Conservation (phyloP, 2,888 invertebrate species). For the Rhamnusium bicolor region DNA sequence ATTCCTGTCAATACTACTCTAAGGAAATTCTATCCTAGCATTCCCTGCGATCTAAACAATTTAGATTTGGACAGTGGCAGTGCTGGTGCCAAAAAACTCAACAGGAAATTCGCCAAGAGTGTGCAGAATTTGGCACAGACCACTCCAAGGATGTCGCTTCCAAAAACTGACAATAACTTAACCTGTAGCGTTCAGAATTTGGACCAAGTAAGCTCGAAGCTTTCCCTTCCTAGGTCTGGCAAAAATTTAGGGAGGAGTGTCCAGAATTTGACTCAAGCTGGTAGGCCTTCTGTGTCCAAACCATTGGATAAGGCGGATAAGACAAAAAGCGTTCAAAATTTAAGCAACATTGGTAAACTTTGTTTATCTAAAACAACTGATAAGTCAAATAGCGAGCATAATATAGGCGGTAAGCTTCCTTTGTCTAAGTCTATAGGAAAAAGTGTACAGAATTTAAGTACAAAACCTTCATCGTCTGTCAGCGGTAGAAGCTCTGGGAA, state of each 20-base stretch:
- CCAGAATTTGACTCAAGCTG: constrained; percentile 6
- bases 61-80: constrained; percentile 60
- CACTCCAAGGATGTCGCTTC: constrained; percentile 7
- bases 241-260: constrained; percentile 37
- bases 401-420: neutral
- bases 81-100: constrained; percentile 43
- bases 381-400: neutral
- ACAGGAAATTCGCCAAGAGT: constrained; percentile 40
- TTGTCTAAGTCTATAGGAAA: neutral
- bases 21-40: constrained; percentile 67
- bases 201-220: constrained; percentile 33
- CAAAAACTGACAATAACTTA: constrained; percentile 11
- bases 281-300: neutral
- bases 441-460: neutral
- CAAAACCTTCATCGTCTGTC: neutral
- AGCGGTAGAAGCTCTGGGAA: neutral
- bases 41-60: constrained; percentile 69
- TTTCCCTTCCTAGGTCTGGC: constrained; percentile 41
- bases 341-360: neutral
- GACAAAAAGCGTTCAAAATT: constrained; percentile 45
- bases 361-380: neutral
- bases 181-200: constrained; percentile 39
- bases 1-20: constrained; percentile 66
- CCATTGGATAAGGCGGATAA: constrained; percentile 30
- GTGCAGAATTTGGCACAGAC: constrained; percentile 9